Base-by-base conservation (phyloP, 1,140 invertebrate genomes). In the Panagrolaimus sp. region DNA sequence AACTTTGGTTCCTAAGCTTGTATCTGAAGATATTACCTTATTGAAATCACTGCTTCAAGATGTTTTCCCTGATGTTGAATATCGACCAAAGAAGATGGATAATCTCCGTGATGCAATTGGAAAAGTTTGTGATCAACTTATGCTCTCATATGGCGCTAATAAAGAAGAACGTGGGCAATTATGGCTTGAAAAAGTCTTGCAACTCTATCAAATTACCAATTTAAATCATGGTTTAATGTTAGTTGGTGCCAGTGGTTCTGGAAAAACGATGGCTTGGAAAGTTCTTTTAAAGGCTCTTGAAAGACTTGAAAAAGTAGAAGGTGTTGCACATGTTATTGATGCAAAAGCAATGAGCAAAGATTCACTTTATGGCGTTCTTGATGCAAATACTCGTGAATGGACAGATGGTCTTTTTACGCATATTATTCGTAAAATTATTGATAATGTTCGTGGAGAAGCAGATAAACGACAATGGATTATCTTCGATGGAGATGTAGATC, bases 201-300 rank as follows among this genome's bases (percentile, higher is more conserved):
- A 99, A 89, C 85, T 99, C 13, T 98, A 97, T 84, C 96, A 99
- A 88, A 99, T 99, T 78, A 96, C 92, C 77, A 92, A 95, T 78
- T 85, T 99, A 38, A 97, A 98, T 84, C 96, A 99, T 85, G 96
- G 96, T 78, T 86, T 99, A 43, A 99, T 99, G 96, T 95, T 99
- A 91, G 96, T 99, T 13, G 96, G 96, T n/a, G 93, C 94, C 0
- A 96, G 92, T 78, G 96, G 96, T 61, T 95, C 92, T 68, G 96
- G 96, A 25, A 99, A 99, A 86, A 93, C 92, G 51, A 92, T 89
- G 11, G 96, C 96, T 0, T 99, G 96, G 96, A 88, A 89, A 70
- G 93, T 98, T 0, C 86, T 99, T 7, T 87, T 99, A 0, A 94
- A 94, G 86, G 93, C 96, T 5, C 84, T 99, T 23, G 93, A 98